phyloP scores from a whole-genome alignment of 2,113 vertebrate species.

The Lanius collurio region DNA sequence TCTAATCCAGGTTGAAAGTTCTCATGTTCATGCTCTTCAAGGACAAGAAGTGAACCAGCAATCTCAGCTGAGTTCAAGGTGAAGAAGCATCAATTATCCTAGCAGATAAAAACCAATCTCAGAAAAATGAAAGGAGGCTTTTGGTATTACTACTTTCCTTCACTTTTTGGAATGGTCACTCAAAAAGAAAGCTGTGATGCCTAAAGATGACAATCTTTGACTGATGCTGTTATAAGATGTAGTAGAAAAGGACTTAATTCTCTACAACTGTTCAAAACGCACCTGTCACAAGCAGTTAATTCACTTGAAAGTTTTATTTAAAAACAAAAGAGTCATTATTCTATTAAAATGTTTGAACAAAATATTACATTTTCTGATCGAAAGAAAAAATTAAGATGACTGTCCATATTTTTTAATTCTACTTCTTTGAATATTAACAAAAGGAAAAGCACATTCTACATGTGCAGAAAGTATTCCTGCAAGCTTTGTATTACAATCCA shows the following conservation, averaged over 20 bases:
- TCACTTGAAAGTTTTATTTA: constrained; percentile 5
- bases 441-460: constrained; percentile 6
- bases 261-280: not conserved
- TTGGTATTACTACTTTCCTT: not conserved
- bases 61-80: not conserved
- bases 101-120: not conserved
- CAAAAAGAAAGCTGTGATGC: not conserved
- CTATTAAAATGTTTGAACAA: constrained; percentile 31
- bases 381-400: constrained; percentile 16
- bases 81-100: not conserved
- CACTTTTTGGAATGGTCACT: not conserved
- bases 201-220: not conserved
- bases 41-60: not conserved
- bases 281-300: constrained; percentile 5
- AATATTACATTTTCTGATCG: constrained; percentile 18
- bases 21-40: not conserved
- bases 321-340: constrained; percentile 27
- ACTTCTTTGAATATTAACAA: constrained; percentile 35
- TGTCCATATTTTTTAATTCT: constrained; percentile 20
- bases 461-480: not conserved
- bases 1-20: not conserved
- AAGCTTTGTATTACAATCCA: constrained; percentile 29
- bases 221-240: not conserved
- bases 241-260: not conserved
- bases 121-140: not conserved